Percentiles rank a stretch among this genome's conserved stretches.
phyloP scores from a whole-genome alignment of 2,888 invertebrate species.

The Colletes collaris region DNA sequence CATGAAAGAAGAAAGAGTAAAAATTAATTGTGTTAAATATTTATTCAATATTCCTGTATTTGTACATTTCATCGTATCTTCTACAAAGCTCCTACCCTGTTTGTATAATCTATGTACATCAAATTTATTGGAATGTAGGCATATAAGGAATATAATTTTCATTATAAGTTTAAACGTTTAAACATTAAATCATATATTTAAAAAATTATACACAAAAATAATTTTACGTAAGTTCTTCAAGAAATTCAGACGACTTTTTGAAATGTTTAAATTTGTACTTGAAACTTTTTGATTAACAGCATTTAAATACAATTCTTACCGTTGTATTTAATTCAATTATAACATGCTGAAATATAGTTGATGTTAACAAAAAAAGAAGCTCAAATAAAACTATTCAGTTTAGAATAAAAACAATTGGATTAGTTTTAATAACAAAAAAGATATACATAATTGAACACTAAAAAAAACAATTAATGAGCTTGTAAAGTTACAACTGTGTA shows the following conservation, averaged over 20 bases:
- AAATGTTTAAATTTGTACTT: constrained; percentile 30
- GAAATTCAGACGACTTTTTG: neutral
- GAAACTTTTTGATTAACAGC: constrained; percentile 28
- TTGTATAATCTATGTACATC: constrained; percentile 43
- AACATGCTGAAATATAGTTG: constrained; percentile 33
- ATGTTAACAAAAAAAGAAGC: neutral
- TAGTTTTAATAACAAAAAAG: constrained; percentile 25
- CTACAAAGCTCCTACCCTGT: constrained; percentile 53
- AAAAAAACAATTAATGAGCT: constrained; percentile 33
- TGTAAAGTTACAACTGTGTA: constrained; percentile 49
- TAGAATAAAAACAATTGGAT: constrained; percentile 34
- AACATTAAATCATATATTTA: constrained; percentile 30
- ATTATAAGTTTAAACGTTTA: constrained; percentile 27
- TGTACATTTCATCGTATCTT: constrained; percentile 61
- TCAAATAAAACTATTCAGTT: constrained; percentile 38
- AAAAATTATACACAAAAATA: neutral
- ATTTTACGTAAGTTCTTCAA: neutral
- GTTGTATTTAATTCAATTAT: constrained; percentile 11
- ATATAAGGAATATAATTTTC: constrained; percentile 38
- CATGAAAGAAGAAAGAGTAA: constrained; percentile 56
- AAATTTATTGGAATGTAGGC: constrained; percentile 42
- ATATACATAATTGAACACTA: constrained; percentile 42
- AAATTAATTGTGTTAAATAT: constrained; percentile 61
- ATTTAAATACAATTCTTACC: constrained; percentile 21
- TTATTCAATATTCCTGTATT: constrained; percentile 63